Base-by-base conservation (phyloP, 2,113 vertebrate genomes). In the Pteropus alecto region DNA sequence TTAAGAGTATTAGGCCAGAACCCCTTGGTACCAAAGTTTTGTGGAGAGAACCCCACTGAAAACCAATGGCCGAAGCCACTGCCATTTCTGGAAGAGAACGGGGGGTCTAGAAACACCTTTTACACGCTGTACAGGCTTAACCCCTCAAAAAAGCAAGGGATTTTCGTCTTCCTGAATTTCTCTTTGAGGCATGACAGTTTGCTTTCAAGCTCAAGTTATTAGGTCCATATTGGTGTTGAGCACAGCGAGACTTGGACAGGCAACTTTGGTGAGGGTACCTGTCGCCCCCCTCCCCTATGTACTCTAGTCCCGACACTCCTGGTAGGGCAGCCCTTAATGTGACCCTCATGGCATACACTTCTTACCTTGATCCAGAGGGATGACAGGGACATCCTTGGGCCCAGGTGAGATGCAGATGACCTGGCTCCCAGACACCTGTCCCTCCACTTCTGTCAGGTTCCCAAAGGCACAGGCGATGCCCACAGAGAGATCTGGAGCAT, bases 401-500 rank as follows among this genome's bases (percentile, higher is more conserved):
- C 99, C 98, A 1, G 99, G 99, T 0, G 99, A 99, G 89, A 99
- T 96, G 48, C 99, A 99, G 18, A 99, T 98, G 38, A 99, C 99
- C 90, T 98, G 99, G 98, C 99, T 99, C 91, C 99, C 99, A 0
- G 98, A 98, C n/a, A 99, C 99, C 85, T 99, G 98, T 3, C 99
- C 99, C 79, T 99, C 99, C 78, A 99, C 99, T 98, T 99, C 99
- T 0, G 99, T 99, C 97, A 99, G 98, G 98, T 99, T 99, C n/a
- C 99, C 99, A 1, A 99, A 99, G 83, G 99, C 99, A 97, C 99
- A 99, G 92, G 98, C 98, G 93, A 99, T 99, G 0, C 99, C 99
- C 0, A 98, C 98, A 0, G 99, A 99, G 85, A 99, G 99, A 97
- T 99, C 99, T 0, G 99, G 99, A 67, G 99, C 99, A 0, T 99